Evolutionary conservation across 2,888 invertebrate species (phyloP).

Genomic region (Troides oblongomaculatus): DNA sequence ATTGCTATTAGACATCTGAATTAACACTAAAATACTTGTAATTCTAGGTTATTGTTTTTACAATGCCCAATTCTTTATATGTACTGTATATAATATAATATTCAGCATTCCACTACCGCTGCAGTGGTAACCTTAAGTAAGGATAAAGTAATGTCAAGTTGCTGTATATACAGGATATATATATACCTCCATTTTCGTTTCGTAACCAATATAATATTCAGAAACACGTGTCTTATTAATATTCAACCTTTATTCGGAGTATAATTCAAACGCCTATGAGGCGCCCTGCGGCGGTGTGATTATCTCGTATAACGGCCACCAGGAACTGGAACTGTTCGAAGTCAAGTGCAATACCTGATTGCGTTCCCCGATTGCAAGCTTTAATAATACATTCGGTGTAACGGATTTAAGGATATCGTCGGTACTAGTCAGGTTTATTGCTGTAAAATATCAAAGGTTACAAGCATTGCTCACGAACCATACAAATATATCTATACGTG

Average conservation of each 20-base stretch:
- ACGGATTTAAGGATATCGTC: slow-evolving; percentile 19
- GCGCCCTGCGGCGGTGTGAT: slow-evolving; percentile 15
- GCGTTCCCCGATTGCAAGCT: slow-evolving; percentile 21
- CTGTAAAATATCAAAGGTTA: slow-evolving; percentile 3
- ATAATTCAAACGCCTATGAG: slow-evolving; percentile 22
- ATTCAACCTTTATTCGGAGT: slow-evolving; percentile 18
- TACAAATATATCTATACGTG: too few relatives aligned
- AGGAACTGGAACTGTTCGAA: slow-evolving; percentile 18
- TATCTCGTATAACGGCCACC: slow-evolving; percentile 12
- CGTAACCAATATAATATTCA: neutral
- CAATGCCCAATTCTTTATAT: too few relatives aligned
- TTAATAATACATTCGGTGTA: slow-evolving; percentile 19
- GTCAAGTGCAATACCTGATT: slow-evolving; percentile 28
- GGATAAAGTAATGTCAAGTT: too few relatives aligned
- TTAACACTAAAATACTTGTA: too few relatives aligned
- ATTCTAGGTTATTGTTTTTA: too few relatives aligned
- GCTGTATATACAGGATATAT: neutral
- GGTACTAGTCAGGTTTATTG: neutral
- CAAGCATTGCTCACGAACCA: neutral
- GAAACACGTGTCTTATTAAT: slow-evolving; percentile 15
- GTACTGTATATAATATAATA: too few relatives aligned
- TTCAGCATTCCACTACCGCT: too few relatives aligned
- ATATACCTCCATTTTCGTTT: neutral
- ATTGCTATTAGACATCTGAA: too few relatives aligned
- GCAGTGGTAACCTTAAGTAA: too few relatives aligned